Conservation (phyloP, 2,797 vertebrate species). For the Chaetophractus vellerosus region DNA sequence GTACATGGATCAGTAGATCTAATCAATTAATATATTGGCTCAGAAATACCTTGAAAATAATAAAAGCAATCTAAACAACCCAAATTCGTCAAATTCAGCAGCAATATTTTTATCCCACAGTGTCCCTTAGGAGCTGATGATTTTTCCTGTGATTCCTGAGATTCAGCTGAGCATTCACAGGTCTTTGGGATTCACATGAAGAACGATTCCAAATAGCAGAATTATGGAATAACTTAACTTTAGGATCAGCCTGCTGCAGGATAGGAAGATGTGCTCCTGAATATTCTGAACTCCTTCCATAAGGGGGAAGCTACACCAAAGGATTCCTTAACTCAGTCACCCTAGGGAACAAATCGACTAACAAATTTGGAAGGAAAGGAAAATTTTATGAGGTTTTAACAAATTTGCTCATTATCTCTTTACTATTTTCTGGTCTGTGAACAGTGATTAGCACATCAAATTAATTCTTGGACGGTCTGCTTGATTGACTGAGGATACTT, state of each 20-base stretch:
- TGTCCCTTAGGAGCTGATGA: neutral
- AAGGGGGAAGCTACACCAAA: neutral
- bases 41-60: conserved; percentile 39
- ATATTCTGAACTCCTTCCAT: neutral
- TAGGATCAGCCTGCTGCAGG: neutral
- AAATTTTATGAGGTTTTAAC: conserved; percentile 56
- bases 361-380: conserved; percentile 57
- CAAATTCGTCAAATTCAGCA: neutral
- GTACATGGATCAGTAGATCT: neutral
- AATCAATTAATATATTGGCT: neutral
- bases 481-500: conserved; percentile 28
- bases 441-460: conserved; percentile 67
- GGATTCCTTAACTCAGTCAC: neutral
- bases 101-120: neutral
- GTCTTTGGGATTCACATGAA: neutral
- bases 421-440: conserved; percentile 71
- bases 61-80: neutral
- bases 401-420: conserved; percentile 76
- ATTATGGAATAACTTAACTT: conserved; percentile 1
- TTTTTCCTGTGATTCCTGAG: neutral
- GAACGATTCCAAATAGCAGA: neutral
- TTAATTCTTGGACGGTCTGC: conserved; percentile 69
- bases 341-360: conserved; percentile 25
- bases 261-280: neutral
- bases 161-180: neutral